These are phyloP conservation scores for Pinctada fucata DNA, from an alignment of 2,888 invertebrate genomes.

Conservation along the genomic window DNA sequence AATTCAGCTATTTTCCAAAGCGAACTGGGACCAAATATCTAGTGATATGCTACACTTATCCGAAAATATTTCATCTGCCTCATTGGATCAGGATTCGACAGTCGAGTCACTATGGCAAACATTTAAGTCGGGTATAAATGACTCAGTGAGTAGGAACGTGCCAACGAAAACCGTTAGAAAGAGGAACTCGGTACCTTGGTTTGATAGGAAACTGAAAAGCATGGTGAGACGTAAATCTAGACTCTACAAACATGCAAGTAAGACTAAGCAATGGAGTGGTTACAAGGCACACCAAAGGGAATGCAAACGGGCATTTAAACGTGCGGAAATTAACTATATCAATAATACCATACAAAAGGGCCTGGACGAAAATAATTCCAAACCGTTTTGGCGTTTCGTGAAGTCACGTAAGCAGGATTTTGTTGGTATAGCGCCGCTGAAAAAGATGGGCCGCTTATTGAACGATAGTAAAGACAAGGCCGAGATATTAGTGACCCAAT, in stretches of 20 bases:
- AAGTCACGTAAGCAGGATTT: conserved; percentile 42
- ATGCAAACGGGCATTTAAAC: conserved; percentile 35
- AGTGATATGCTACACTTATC: not conserved
- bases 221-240: conserved; percentile 28
- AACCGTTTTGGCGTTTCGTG: conserved; percentile 47
- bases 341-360: conserved; percentile 33
- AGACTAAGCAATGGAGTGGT: conserved; percentile 29
- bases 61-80: not conserved
- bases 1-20: not conserved
- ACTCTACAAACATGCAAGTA: conserved; percentile 28
- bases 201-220: conserved; percentile 20
- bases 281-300: conserved; percentile 29
- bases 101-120: conserved; percentile 3
- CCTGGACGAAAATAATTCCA: conserved; percentile 41
- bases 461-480: conserved; percentile 38
- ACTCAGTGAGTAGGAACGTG: not conserved
- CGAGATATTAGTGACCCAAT: conserved; percentile 36
- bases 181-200: conserved; percentile 24
- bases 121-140: not conserved
- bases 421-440: conserved; percentile 36
- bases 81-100: not conserved
- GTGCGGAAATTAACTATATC: conserved; percentile 33
- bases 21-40: conserved; percentile 22
- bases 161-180: conserved; percentile 10
- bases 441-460: conserved; percentile 34